Evolutionary conservation across 2,113 vertebrate species (phyloP).

Genomic region (Heteronetta atricapilla): DNA sequence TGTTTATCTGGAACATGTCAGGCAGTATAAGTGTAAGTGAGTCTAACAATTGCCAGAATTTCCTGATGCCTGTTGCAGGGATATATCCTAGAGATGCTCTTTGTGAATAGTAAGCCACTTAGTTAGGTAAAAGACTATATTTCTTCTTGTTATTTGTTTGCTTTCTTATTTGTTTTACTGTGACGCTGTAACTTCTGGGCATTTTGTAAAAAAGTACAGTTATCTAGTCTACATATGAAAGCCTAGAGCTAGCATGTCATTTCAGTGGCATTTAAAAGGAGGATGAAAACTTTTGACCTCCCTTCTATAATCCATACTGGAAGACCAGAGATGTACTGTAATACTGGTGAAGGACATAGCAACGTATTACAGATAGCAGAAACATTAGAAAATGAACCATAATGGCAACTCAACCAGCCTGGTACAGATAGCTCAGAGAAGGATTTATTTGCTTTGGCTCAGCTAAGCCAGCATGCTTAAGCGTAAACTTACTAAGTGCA

Average conservation of each 20-base stretch:
- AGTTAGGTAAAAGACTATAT: neutral
- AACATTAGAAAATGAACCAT: neutral
- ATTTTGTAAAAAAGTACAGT: neutral
- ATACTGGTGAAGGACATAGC: neutral
- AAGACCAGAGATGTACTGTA: neutral
- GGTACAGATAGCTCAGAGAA: neutral
- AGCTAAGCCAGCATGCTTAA: neutral
- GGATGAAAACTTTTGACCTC: neutral
- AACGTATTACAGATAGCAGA: neutral
- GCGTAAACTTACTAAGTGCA: neutral
- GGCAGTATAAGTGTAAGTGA: neutral
- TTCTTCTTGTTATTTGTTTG: neutral
- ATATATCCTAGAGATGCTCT: neutral
- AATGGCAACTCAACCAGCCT: neutral
- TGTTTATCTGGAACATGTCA: neutral
- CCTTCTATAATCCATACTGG: neutral
- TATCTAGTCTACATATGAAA: neutral
- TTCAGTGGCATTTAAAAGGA: neutral
- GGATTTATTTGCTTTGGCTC: neutral
- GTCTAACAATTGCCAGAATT: neutral
- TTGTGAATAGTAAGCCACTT: neutral
- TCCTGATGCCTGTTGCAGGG: neutral
- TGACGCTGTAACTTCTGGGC: neutral
- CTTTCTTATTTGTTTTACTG: neutral
- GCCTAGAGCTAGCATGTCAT: neutral